Evolutionary conservation across 1,140 invertebrate genomes (phyloP), one percentile per base, ranked within the genome.

Genomic region (Listronotus oregonensis): DNA sequence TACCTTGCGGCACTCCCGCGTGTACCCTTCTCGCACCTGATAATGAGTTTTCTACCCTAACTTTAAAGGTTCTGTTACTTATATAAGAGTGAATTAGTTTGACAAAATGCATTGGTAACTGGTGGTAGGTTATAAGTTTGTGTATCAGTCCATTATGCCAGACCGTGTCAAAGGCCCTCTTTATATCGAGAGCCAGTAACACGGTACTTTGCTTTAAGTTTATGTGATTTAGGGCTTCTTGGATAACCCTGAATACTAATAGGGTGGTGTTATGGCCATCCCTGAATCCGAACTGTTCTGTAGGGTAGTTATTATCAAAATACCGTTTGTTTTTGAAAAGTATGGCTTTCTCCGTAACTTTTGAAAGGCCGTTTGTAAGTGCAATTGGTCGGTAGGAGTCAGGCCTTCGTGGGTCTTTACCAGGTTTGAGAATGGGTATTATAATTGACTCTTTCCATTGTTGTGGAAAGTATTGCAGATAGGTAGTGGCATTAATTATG

Each of bases 101-200:
- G 14, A 74, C 47, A 11, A 76, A 9, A 10, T 62, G 9, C 14
- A 12, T 39, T 14, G 62, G 58, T 32, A 70, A 59, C 43, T 63
- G 59, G 14, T 8, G 34, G 3, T 8, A 27, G 47, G 42, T 43
- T 10, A 69, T 50, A 7, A 77, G 27, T 71, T 78, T 79, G 39
- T 71, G 64, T 0, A 77, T 46, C 4, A 79, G 57, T 15, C 71
- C 76, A 3, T 71, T 42, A 15, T 73, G 71, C 75, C 75, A 78
- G 3, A 77, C 73, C 56, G 27, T 68, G 57, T 79, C 75, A 58
- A 78, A 78, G 3, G 77, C 76, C 50, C 75, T 77, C 50, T 75
- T 66, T 9, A 77, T 60, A 39, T 78, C 75, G 1, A 78, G 55
- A 9, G 73, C 60, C 0, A 71, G 12, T 17, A 70, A 52, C n/a